phyloP scores from a whole-genome alignment of 2,888 invertebrate genomes.

The Cryptocheilus praepositus region DNA sequence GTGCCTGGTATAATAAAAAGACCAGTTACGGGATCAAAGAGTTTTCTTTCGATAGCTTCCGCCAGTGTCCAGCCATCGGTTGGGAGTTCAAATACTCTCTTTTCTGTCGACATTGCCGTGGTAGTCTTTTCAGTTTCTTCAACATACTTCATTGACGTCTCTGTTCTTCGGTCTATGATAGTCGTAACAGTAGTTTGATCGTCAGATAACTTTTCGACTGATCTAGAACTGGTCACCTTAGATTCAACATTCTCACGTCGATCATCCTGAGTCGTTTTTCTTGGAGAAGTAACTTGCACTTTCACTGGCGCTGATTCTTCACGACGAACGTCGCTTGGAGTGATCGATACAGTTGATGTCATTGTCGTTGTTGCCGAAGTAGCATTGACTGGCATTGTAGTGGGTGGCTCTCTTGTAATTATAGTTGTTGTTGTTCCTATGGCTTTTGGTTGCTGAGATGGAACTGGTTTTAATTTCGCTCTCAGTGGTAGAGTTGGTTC shows the following conservation, averaged over 20 bases:
- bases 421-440: slow-evolving; percentile 66
- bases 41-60: slow-evolving; percentile 88
- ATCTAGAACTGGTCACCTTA: neutral
- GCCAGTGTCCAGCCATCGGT: slow-evolving; percentile 88
- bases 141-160: slow-evolving; percentile 24
- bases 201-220: slow-evolving; percentile 1
- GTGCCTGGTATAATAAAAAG: slow-evolving; percentile 91
- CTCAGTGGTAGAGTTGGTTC: slow-evolving; percentile 44
- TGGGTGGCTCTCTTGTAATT: slow-evolving; percentile 52
- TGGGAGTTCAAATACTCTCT: slow-evolving; percentile 87
- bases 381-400: neutral
- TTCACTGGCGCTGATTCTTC: neutral
- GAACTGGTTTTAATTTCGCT: slow-evolving; percentile 39
- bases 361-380: neutral
- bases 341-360: neutral
- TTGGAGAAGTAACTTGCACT: neutral
- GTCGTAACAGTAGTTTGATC: neutral
- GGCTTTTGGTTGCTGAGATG: slow-evolving; percentile 45
- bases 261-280: neutral
- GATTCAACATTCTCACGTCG: slow-evolving; percentile 2
- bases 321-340: neutral
- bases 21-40: slow-evolving; percentile 90
- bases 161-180: slow-evolving; percentile 36
- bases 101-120: slow-evolving; percentile 74
- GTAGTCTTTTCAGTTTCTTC: slow-evolving; percentile 24